Conservation (phyloP, 2,797 vertebrate genomes). For the Lagocephalus sceleratus region DNA sequence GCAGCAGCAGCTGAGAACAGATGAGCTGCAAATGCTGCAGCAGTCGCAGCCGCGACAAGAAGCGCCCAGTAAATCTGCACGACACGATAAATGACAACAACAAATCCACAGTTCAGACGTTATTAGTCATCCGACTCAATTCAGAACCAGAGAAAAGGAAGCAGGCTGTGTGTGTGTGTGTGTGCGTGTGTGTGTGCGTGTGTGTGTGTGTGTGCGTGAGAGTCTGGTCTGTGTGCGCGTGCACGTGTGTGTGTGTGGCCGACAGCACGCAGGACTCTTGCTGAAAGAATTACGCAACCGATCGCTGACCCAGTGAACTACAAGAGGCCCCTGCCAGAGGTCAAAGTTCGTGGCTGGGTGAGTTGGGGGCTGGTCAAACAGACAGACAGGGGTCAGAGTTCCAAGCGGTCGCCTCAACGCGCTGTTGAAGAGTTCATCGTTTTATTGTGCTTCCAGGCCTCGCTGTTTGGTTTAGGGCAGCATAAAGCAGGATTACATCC, state of each 20-base stretch:
- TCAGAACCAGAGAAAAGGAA: constrained; percentile 14
- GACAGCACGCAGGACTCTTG: constrained; percentile 18
- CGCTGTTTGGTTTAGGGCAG: neutral
- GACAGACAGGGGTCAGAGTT: constrained; percentile 37
- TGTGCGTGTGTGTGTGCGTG: neutral
- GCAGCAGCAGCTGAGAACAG: constrained; percentile 35
- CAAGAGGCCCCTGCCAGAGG: constrained; percentile 52
- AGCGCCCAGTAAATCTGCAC: constrained; percentile 26
- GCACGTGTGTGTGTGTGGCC: too few relatives aligned
- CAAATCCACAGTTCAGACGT: constrained; percentile 22
- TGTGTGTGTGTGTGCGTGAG: too few relatives aligned
- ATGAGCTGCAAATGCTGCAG: constrained; percentile 38
- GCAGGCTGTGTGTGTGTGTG: constrained; percentile 1
- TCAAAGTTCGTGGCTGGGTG: constrained; percentile 50
- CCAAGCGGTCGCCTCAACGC: constrained; percentile 5
- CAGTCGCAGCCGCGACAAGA: constrained; percentile 10
- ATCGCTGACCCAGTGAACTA: constrained; percentile 63
- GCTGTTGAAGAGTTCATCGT: neutral
- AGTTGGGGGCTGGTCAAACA: constrained; percentile 35
- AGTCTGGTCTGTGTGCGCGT: too few relatives aligned
- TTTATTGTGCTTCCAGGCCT: neutral
- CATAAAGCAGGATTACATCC: too few relatives aligned
- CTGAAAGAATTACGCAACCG: constrained; percentile 52
- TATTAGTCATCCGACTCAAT: constrained; percentile 31
- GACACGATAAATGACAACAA: constrained; percentile 41